These are phyloP conservation scores for Acholoe squamosa DNA, from an alignment of 2,888 invertebrate genomes.

Conservation along the genomic window DNA sequence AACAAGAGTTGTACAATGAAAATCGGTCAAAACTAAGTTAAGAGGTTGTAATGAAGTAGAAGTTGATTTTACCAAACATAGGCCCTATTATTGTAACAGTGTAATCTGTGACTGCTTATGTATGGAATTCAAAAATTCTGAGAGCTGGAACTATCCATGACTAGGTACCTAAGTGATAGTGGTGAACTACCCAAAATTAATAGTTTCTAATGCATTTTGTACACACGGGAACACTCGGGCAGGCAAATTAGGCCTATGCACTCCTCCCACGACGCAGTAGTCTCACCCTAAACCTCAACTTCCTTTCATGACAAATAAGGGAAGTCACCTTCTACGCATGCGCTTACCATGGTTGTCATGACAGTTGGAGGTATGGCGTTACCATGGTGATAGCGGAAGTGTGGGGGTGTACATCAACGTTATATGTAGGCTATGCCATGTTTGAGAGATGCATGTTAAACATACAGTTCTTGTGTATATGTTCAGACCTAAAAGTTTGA, in stretches of 20 bases:
- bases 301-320: not conserved
- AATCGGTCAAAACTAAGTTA: too few relatives aligned
- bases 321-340: not conserved
- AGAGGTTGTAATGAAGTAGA: too few relatives aligned
- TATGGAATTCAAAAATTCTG: too few relatives aligned
- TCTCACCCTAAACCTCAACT: not conserved
- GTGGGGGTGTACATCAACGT: not conserved
- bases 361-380: not conserved
- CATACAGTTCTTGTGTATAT: constrained; percentile 17
- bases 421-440: not conserved
- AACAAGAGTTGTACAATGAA: too few relatives aligned
- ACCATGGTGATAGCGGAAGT: constrained; percentile 20
- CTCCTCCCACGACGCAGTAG: not conserved
- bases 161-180: too few relatives aligned
- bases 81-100: too few relatives aligned
- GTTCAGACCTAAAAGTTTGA: not conserved
- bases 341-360: constrained; percentile 18
- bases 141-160: too few relatives aligned
- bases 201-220: too few relatives aligned
- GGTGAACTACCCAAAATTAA: too few relatives aligned
- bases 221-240: not conserved
- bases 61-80: too few relatives aligned
- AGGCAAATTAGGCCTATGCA: too few relatives aligned
- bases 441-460: not conserved
- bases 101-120: too few relatives aligned